Evolutionary conservation across 1,140 invertebrate genomes (phyloP).

Genomic region (Lepidurus arcticus): DNA sequence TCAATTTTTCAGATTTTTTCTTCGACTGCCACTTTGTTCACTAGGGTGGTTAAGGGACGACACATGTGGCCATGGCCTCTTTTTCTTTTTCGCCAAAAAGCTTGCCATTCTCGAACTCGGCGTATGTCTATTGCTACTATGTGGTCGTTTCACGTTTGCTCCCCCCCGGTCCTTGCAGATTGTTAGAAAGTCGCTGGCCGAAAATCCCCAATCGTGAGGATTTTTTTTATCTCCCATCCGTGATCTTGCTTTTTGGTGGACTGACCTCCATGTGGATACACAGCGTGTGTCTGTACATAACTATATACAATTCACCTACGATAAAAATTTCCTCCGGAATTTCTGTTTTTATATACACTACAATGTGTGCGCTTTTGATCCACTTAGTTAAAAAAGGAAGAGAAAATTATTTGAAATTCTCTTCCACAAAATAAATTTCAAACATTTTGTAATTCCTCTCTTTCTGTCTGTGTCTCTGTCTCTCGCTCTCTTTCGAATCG

Average conservation of each 20-base stretch:
- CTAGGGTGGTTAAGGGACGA: neutral
- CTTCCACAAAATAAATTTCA: too few species aligned
- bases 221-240: neutral
- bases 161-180: too few species aligned
- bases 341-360: neutral
- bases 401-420: neutral
- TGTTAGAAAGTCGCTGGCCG: too few species aligned
- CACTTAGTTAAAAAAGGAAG: neutral
- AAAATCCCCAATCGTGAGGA: neutral
- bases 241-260: neutral
- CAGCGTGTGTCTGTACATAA: neutral
- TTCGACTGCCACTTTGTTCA: neutral
- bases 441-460: neutral
- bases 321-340: neutral
- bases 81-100: neutral
- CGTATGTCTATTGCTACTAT: neutral
- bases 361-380: slow-evolving; percentile 11
- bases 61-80: neutral
- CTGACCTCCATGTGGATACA: neutral
- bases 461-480: neutral
- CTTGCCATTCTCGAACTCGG: neutral
- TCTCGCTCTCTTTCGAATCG: too few species aligned
- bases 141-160: too few species aligned
- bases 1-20: neutral
- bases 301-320: neutral